phyloP scores from a whole-genome alignment of 2,888 invertebrate genomes.

The Orthosia incerta region DNA sequence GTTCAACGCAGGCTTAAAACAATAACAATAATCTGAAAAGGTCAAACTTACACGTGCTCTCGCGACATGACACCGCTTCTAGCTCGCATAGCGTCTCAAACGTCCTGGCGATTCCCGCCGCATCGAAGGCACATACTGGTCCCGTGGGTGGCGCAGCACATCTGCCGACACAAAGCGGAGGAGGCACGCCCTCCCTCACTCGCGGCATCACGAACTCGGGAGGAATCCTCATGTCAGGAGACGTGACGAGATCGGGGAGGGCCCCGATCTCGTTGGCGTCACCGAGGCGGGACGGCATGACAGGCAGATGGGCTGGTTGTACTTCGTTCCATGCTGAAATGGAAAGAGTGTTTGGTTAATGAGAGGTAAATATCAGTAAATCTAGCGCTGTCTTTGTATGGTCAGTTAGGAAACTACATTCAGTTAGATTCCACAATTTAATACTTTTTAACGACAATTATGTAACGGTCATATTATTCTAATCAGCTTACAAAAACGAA shows the following conservation, averaged over 20 bases:
- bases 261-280: conserved; percentile 74
- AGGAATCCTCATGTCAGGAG: conserved; percentile 72
- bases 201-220: conserved; percentile 74
- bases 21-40: background rate
- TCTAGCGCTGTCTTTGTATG: background rate
- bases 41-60: conserved; percentile 89
- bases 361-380: background rate
- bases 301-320: conserved; percentile 80
- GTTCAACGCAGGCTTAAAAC: background rate
- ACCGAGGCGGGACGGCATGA: conserved; percentile 78
- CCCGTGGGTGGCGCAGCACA: conserved; percentile 86
- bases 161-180: conserved; percentile 84
- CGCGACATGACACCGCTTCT: conserved; percentile 90
- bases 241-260: background rate
- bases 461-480: background rate
- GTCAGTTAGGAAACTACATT: background rate
- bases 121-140: conserved; percentile 91
- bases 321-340: conserved; percentile 82
- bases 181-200: conserved; percentile 85
- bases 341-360: background rate
- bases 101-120: conserved; percentile 89
- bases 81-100: conserved; percentile 91
- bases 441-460: background rate
- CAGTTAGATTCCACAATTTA: background rate
- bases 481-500: background rate